Base-by-base conservation (phyloP, 2,888 invertebrate species). In the Steinernema scapterisci region DNA sequence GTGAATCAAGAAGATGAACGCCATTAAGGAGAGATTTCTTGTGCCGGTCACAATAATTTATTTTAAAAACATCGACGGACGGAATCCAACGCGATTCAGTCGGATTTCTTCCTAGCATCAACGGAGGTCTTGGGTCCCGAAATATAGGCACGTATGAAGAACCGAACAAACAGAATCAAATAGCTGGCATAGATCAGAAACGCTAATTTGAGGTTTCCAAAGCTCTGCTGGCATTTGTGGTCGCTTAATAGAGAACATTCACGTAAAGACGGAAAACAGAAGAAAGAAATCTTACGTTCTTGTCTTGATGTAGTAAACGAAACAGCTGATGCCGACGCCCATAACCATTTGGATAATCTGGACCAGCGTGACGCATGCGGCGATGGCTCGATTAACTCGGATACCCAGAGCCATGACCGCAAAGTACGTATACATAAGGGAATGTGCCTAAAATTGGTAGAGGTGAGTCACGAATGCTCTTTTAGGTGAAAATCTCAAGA, bases 351-450 rank as follows among this genome's bases (percentile, higher is more conserved):
- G 78, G 9, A 63, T 6, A 7, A 54, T 75, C 54, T 75, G 73
- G 0, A 78, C 63, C 11, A 73, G 38, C n/a, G 78, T 78, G 7
- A 79, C 78, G 38, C 25, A 71, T 23, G 71, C 71, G 9, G 78
- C 78, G 38, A 79, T 16, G 5, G 19, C 11, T 11, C 73, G 85
- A 1, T 95, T 95, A 6, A 78, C 70, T 9, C 80, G 77, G 77
- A 88, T 79, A 48, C 84, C 82, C 80, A 88, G 80, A 0, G 89
- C 88, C 71, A 87, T 78, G 45, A 88, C 79, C 51, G 88, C 83
- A 81, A 89, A 89, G 81, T 89, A 89, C 0, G 88, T 82, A 81
- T 89, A 89, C 89, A 89, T 89, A 63, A 89, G 80, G 16, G 89
- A 87, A 81, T 89, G 89, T 3, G n/a, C n/a, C n/a, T n/a, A n/a